A percentile compares a stretch with the other conserved stretches of the same genome.
Conservation (phyloP, 30 jellyfish, hydroid and myxozoan genomes). For the Morbakka virulenta region DNA sequence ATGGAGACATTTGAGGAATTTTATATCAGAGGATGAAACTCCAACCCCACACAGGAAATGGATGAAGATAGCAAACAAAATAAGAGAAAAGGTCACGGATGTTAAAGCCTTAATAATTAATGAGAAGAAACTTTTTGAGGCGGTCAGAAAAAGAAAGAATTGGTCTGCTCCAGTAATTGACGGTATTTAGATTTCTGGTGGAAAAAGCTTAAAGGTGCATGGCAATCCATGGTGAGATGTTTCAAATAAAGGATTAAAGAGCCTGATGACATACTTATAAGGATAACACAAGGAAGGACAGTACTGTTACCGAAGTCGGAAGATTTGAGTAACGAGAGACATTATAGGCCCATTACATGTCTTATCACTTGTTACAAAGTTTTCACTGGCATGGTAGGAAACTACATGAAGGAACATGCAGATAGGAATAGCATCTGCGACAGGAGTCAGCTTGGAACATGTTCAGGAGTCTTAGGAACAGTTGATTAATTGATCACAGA, state of each 20-base stretch:
- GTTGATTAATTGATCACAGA: neutral
- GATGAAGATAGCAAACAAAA: neutral
- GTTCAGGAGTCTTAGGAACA: neutral
- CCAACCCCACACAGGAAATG: neutral
- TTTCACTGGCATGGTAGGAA: neutral
- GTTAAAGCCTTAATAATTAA: neutral
- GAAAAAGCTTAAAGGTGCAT: neutral
- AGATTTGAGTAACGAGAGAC: neutral
- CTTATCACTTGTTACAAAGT: neutral
- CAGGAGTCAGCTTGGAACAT: neutral
- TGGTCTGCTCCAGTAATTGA: neutral
- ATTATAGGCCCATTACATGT: neutral
- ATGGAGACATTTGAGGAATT: too few relatives aligned
- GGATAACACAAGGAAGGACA: neutral
- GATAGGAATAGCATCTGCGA: neutral
- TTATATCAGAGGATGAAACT: neutral
- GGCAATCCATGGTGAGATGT: neutral
- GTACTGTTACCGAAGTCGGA: neutral
- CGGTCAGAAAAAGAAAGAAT: neutral
- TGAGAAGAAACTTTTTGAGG: neutral
- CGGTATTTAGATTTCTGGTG: neutral
- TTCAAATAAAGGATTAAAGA: neutral
- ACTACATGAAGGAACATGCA: neutral
- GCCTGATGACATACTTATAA: neutral
- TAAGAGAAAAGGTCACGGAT: neutral